Base-by-base conservation (phyloP, 1,140 invertebrate genomes). In the Acromyrmex heyeri region DNA sequence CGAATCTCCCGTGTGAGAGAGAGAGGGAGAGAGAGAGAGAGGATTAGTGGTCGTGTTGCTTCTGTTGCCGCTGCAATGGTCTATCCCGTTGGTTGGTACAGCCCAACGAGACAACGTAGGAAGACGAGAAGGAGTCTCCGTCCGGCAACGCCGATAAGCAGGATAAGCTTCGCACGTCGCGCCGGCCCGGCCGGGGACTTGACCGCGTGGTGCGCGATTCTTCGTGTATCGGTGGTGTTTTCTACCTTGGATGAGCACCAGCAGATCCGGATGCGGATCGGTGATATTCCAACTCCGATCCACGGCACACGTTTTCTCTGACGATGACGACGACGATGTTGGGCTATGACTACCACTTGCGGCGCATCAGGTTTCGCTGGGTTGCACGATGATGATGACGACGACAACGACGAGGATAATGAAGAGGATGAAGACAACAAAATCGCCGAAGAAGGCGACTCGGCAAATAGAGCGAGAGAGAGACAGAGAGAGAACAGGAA, bases 101-200 rank as follows among this genome's bases (percentile, higher is more conserved):
- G 62, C 5, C 70, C 62, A 70, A 57, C 72, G 57, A 34, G 64
- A 27, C 76, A 62, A 79, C 81, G 81, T 62, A 73, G 83, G 73
- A 79, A 87, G 88, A 89, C 85, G 73, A 77, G 75, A 83, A 88
- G 87, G 67, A 73, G 70, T 65, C 65, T 89, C 59, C 30, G 88
- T 78, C 69, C 86, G 86, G 53, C 87, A 79, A 67, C 81, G 44
- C 87, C 79, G 88, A 89, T 87, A 87, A 87, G 77, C 77, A 70
- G 86, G 53, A 87, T 86, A 67, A 6, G 30, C 77, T 88, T 86
- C 85, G 76, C 87, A 72, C 87, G 14, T 12, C 10, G 5, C 30
- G 30, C 30, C 30, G 30, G 30, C 30, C 30, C 30, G 38, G 76
- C 21, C 67, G 44, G 44, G 21, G 14, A n/a, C 18, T 38, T 85